A percentile compares a stretch with the other conserved stretches of the same genome.
Evolutionary conservation across 2,797 vertebrate species (phyloP).

Genomic region (Sebastes reedi): DNA sequence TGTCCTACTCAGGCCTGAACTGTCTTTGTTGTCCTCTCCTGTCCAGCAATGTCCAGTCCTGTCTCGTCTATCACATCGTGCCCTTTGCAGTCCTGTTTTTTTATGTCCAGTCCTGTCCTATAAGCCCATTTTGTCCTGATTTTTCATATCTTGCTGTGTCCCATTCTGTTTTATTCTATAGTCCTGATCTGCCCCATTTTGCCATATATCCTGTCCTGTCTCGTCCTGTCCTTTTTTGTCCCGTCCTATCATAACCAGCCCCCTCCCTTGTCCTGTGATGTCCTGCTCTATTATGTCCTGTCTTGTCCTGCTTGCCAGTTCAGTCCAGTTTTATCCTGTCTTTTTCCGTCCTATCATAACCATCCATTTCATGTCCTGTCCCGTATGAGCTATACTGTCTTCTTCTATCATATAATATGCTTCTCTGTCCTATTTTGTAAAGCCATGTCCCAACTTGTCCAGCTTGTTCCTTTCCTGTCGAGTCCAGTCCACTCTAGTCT

Average conservation of each 20-base stretch:
- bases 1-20: background rate
- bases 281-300: background rate
- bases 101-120: background rate
- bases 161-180: background rate
- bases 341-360: background rate
- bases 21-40: background rate
- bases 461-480: background rate
- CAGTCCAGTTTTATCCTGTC: background rate
- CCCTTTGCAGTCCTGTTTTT: background rate
- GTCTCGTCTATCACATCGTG: rapidly evolving
- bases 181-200: background rate
- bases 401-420: background rate
- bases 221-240: background rate
- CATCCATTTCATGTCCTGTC: background rate
- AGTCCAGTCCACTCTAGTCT: background rate
- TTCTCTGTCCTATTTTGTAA: background rate
- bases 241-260: background rate
- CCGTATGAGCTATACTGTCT: background rate
- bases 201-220: background rate
- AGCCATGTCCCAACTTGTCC: background rate
- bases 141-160: background rate
- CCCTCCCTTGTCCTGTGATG: background rate
- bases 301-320: background rate
- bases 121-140: background rate
- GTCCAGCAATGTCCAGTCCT: background rate